These are phyloP conservation scores for Eremobia ochroleuca DNA, from an alignment of 2,888 invertebrate species.

Conservation along the genomic window DNA sequence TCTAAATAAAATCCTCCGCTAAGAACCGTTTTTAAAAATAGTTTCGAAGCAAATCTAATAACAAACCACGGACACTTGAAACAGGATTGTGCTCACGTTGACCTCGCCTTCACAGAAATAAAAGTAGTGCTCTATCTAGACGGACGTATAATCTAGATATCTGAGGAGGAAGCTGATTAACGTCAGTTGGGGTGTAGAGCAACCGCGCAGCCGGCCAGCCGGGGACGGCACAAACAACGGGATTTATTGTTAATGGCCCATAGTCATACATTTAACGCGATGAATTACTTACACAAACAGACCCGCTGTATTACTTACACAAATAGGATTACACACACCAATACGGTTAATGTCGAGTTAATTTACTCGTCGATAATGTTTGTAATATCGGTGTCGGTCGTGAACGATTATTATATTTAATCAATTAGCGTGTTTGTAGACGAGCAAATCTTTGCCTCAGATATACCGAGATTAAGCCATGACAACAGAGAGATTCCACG, in stretches of 20 bases:
- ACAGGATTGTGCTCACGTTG: slow-evolving; percentile 76
- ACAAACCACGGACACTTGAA: slow-evolving; percentile 73
- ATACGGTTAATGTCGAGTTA: slow-evolving; percentile 55
- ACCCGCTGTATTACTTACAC: slow-evolving; percentile 62
- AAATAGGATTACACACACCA: slow-evolving; percentile 67
- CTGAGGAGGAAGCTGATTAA: slow-evolving; percentile 86
- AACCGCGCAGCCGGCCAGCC: slow-evolving; percentile 65
- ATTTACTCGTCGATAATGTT: slow-evolving; percentile 48
- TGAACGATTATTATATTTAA: slow-evolving; percentile 65
- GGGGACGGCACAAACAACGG: slow-evolving; percentile 80
- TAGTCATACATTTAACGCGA: slow-evolving; percentile 82
- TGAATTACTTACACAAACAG: slow-evolving; percentile 81
- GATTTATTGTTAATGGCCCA: slow-evolving; percentile 88
- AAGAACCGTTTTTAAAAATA: slow-evolving; percentile 69
- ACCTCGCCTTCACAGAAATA: slow-evolving; percentile 76
- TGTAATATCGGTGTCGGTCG: slow-evolving; percentile 38
- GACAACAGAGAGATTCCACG: slow-evolving; percentile 74
- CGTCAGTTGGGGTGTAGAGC: slow-evolving; percentile 78
- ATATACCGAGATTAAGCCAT: slow-evolving; percentile 71
- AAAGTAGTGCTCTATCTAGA: slow-evolving; percentile 76
- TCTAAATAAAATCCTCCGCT: slow-evolving; percentile 63
- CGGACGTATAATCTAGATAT: slow-evolving; percentile 81
- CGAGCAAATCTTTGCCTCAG: slow-evolving; percentile 70
- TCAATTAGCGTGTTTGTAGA: slow-evolving; percentile 73
- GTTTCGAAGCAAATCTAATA: slow-evolving; percentile 78